Conservation (phyloP, 1,140 invertebrate species). For the Drosophila repletoides region DNA sequence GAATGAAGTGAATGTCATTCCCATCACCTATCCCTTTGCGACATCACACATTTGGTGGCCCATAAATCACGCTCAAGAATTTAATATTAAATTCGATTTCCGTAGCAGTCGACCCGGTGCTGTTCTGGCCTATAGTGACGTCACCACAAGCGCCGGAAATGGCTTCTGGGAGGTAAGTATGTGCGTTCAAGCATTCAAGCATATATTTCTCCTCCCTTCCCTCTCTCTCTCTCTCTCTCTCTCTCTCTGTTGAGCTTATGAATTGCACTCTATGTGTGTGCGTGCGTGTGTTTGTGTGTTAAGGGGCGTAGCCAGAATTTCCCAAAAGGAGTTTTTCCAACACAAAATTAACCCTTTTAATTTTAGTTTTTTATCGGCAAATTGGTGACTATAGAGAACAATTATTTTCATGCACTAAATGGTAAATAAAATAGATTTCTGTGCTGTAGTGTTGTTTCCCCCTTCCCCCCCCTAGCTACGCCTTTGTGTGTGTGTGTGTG, state of each 20-base stretch:
- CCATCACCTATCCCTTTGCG: constrained; percentile 95
- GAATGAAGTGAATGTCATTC: constrained; percentile 92
- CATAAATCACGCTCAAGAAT: constrained; percentile 86
- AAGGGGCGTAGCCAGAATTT: no score
- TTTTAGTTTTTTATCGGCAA: no score
- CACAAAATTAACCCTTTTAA: no score
- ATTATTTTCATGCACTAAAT: no score
- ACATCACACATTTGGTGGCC: constrained; percentile 94
- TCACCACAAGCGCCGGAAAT: constrained; percentile 86
- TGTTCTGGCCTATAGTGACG: constrained; percentile 92
- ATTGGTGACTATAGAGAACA: no score
- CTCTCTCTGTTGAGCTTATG: no score
- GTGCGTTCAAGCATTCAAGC: constrained; percentile 68
- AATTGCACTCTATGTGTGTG: constrained; percentile 38
- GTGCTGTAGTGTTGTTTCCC: no score
- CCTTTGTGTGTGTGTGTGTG: not conserved
- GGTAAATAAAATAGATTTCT: no score
- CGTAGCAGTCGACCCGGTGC: constrained; percentile 92
- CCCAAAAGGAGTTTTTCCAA: no score
- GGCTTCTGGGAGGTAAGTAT: constrained; percentile 94
- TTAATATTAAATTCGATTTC: constrained; percentile 94
- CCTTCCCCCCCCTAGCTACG: no score
- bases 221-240: no score
- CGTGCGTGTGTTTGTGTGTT: not conserved
- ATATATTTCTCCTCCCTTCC: constrained; percentile 43